A percentile compares a stretch with the other conserved stretches of the same genome.
These are phyloP conservation scores for Hyalella azteca DNA, from an alignment of 2,888 invertebrate species.

Conservation along the genomic window DNA sequence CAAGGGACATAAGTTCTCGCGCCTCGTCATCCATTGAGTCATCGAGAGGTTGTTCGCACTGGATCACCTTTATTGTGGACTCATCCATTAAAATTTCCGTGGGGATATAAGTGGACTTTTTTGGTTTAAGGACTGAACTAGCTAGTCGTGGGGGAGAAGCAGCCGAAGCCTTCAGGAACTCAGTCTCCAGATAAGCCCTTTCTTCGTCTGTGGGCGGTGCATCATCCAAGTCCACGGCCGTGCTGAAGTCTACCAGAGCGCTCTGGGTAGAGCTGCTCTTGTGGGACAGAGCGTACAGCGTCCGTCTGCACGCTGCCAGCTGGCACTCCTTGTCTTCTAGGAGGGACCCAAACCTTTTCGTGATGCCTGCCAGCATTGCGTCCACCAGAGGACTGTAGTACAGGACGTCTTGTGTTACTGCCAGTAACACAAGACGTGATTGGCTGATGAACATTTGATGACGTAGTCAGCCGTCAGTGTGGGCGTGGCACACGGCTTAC, in stretches of 20 bases:
- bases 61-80: constrained; percentile 21
- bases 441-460: no score
- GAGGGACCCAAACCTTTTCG: no score
- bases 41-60: background rate
- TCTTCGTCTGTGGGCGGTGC: constrained; percentile 27
- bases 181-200: constrained; percentile 16
- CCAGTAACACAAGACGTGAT: no score
- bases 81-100: constrained; percentile 39
- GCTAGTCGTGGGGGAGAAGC: background rate
- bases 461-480: no score
- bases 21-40: background rate
- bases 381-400: no score
- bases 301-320: constrained; percentile 12
- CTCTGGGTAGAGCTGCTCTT: constrained; percentile 32
- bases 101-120: constrained; percentile 5
- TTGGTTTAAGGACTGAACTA: background rate
- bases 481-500: no score
- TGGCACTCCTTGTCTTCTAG: no score
- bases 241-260: constrained; percentile 30
- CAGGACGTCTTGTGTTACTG: no score
- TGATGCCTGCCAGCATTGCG: no score
- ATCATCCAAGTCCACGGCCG: constrained; percentile 17
- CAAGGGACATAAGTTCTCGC: background rate
- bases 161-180: constrained; percentile 27
- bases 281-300: constrained; percentile 31